phyloP scores from a whole-genome alignment of 2,888 invertebrate species.

The Leptinotarsa haldemani region DNA sequence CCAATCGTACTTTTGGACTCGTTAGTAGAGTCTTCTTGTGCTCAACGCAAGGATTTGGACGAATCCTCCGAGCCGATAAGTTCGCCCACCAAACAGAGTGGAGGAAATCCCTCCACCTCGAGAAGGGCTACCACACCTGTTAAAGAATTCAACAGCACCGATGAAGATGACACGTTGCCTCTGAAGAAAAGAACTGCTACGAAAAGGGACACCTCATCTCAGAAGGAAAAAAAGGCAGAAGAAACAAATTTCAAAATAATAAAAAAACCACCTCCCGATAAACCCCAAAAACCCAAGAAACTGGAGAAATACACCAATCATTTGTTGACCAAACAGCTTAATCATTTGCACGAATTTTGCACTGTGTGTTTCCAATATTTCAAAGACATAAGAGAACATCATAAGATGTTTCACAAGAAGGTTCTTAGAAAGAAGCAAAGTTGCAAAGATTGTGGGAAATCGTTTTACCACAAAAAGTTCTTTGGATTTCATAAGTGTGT shows the following conservation, averaged over 20 bases:
- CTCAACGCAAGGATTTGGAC: no score
- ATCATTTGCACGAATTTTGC: not conserved
- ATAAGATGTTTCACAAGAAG: not conserved
- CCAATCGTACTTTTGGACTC: no score
- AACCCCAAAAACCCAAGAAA: not conserved
- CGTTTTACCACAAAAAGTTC: not conserved
- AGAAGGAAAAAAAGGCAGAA: no score
- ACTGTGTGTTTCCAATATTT: not conserved
- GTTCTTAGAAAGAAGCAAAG: not conserved
- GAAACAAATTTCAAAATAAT: not conserved
- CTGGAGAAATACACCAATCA: not conserved
- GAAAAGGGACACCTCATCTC: no score
- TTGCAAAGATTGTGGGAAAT: not conserved
- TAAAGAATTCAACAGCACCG: no score
- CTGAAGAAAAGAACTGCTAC: no score
- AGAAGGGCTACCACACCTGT: no score
- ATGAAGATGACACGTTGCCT: no score
- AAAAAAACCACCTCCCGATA: not conserved
- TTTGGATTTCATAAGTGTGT: not conserved
- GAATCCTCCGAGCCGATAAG: no score
- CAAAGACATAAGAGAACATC: not conserved
- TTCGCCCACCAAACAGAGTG: no score
- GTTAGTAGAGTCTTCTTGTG: no score
- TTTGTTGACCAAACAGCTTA: not conserved
- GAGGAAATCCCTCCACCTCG: no score